phyloP scores from a whole-genome alignment of 2,113 vertebrate genomes.

The Vulpes ferrilata region DNA sequence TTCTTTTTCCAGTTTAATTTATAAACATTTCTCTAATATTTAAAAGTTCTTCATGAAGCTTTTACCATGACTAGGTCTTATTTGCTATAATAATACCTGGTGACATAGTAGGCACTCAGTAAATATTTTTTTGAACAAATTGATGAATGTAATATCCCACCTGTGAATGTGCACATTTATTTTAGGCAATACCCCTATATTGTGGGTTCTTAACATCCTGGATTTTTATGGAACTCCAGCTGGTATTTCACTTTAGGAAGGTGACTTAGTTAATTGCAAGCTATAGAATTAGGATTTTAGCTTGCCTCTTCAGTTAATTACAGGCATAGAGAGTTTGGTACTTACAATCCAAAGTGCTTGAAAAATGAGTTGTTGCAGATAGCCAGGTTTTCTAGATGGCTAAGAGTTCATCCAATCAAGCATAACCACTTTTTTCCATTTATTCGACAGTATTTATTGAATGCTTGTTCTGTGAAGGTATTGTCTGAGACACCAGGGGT shows the following conservation, averaged over 20 bases:
- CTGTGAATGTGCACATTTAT: neutral
- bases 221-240: neutral
- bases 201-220: neutral
- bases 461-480: neutral
- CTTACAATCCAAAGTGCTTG: neutral
- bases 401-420: neutral
- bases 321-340: neutral
- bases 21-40: conserved; percentile 11
- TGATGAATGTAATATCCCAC: neutral
- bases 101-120: neutral
- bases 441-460: neutral
- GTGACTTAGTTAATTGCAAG: neutral
- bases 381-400: neutral
- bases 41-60: conserved; percentile 21
- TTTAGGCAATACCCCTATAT: neutral
- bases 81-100: neutral
- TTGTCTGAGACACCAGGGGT: neutral
- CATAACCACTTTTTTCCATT: neutral
- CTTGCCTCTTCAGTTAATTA: neutral
- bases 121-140: neutral
- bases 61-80: neutral
- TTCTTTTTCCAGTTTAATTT: conserved; percentile 37
- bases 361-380: neutral
- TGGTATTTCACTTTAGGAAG: neutral
- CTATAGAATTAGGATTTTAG: conserved; percentile 24